Evolutionary conservation across 2,113 vertebrate species (phyloP).

Genomic region (Lontra canadensis): DNA sequence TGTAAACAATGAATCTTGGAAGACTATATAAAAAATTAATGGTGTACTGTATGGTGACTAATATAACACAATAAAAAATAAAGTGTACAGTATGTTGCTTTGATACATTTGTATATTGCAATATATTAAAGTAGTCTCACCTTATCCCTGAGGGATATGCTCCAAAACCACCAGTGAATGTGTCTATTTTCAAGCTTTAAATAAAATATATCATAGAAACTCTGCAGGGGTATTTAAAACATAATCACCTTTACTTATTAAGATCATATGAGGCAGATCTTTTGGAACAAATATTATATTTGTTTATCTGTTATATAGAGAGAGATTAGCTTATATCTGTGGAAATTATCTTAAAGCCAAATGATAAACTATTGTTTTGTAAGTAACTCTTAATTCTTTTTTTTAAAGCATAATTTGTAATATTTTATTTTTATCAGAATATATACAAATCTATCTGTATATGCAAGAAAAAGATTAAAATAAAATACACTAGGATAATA

Average conservation of each 20-base stretch:
- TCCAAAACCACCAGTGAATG: neutral
- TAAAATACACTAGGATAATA: neutral
- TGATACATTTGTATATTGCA: too few relatives aligned
- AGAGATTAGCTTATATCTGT: neutral
- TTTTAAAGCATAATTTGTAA: neutral
- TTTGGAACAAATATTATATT: neutral
- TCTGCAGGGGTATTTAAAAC: neutral
- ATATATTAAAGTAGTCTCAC: too few relatives aligned
- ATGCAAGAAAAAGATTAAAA: neutral
- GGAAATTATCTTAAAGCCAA: neutral
- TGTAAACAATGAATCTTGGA: too few relatives aligned
- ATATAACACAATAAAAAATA: too few relatives aligned
- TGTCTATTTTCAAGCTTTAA: neutral
- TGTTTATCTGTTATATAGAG: neutral
- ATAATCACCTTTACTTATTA: neutral
- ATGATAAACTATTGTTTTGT: neutral
- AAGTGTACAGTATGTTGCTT: too few relatives aligned
- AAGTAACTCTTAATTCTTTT: neutral
- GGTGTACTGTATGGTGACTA: too few relatives aligned
- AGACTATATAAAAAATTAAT: too few relatives aligned
- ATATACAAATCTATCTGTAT: neutral
- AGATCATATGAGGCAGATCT: neutral
- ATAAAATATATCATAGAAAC: neutral
- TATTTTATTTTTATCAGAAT: neutral
- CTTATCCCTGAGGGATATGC: too few relatives aligned